Percentiles rank a stretch among this genome's conserved stretches.
Conservation (phyloP, 2,113 vertebrate species). For the Megaceryle torquata region DNA sequence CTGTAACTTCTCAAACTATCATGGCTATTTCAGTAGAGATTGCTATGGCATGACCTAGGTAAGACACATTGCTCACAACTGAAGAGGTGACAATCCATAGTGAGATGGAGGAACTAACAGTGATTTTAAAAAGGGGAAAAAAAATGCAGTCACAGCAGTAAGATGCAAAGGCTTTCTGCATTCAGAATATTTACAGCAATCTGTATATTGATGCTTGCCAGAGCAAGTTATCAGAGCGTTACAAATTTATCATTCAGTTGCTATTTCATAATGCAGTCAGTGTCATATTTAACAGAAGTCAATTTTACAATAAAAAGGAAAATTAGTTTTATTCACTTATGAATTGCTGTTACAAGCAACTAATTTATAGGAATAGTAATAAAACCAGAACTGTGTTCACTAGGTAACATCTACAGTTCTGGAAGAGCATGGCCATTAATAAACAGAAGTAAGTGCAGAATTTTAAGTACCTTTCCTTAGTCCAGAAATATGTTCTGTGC, state of each 20-base stretch:
- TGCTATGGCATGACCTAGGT: background rate
- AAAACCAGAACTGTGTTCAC: conserved; percentile 31
- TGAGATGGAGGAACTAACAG: background rate
- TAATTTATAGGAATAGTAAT: conserved; percentile 38
- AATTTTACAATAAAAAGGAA: conserved; percentile 45
- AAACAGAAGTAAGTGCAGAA: conserved; percentile 25
- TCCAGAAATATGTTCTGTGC: conserved; percentile 34
- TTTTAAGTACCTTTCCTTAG: conserved; percentile 50
- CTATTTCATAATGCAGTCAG: background rate
- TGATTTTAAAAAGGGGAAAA: background rate
- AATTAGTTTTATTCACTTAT: conserved; percentile 35
- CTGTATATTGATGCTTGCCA: background rate
- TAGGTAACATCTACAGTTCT: background rate
- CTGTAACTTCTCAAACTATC: background rate
- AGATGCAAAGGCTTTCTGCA: background rate
- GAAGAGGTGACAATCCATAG: background rate
- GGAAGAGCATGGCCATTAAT: conserved; percentile 27
- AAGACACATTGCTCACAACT: background rate
- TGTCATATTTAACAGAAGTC: background rate
- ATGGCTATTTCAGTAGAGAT: background rate
- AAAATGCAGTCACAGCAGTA: background rate
- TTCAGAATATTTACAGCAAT: background rate
- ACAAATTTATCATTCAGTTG: background rate
- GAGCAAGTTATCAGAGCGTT: background rate
- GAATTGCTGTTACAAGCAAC: conserved; percentile 9